Conservation (phyloP, 1,140 invertebrate genomes). For the Metopolophium dirhodum region DNA sequence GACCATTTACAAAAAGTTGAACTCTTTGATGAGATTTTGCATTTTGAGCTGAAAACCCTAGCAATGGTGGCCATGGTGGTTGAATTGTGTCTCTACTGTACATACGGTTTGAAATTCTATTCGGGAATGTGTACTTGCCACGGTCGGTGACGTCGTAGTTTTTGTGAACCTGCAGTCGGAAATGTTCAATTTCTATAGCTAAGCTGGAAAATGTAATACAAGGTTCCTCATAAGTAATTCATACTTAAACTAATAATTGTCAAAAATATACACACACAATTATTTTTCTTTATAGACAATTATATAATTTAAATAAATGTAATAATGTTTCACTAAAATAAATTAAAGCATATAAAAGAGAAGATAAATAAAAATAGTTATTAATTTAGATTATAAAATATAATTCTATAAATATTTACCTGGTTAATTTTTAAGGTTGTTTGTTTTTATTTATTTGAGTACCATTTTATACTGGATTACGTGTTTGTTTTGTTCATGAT, state of each 20-base stretch:
- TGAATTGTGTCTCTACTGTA: neutral
- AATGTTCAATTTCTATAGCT: too few species aligned
- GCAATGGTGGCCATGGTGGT: neutral
- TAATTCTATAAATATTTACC: neutral
- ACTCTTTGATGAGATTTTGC: too few species aligned
- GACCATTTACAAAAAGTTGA: conserved; percentile 65
- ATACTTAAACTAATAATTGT: too few species aligned
- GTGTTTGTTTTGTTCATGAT: neutral
- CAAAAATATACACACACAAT: too few species aligned
- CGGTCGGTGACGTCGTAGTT: too few species aligned
- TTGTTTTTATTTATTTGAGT: neutral
- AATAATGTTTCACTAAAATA: neutral
- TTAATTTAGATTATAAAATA: neutral
- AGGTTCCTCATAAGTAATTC: too few species aligned
- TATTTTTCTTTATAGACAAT: too few species aligned
- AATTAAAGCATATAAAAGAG: neutral
- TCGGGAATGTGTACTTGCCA: too few species aligned
- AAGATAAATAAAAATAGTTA: neutral
- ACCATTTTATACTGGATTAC: neutral
- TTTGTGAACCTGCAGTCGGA: too few species aligned
- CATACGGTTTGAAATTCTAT: neutral
- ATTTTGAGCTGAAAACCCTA: too few species aligned
- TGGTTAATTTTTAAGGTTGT: neutral
- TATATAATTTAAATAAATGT: too few species aligned
- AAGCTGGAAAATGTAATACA: too few species aligned